These are phyloP conservation scores for Chalcosyrphus nemorum DNA, from an alignment of 2,888 invertebrate species.

Conservation along the genomic window DNA sequence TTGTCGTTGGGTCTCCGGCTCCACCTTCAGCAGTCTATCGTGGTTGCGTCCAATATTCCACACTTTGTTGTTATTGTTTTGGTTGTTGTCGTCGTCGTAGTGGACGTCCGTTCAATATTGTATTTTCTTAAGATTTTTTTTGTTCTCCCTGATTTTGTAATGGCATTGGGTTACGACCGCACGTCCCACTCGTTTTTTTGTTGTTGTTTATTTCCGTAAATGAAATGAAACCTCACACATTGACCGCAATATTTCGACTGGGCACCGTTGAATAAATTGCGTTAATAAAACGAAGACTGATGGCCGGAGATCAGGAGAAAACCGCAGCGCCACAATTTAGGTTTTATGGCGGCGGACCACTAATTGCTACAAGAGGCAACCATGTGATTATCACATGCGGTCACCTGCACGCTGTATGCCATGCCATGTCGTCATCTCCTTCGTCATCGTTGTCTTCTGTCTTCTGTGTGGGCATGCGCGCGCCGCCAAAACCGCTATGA, in stretches of 20 bases:
- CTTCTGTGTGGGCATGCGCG: constrained; percentile 67
- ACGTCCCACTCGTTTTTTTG: constrained; percentile 69
- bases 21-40: constrained; percentile 1
- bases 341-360: constrained; percentile 71
- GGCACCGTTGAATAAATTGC: constrained; percentile 71
- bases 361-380: constrained; percentile 73
- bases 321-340: constrained; percentile 73
- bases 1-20: constrained; percentile 32
- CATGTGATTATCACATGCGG: constrained; percentile 73
- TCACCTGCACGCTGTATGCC: constrained; percentile 56
- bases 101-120: constrained; percentile 26
- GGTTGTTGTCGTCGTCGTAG: too few relatives aligned
- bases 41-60: constrained; percentile 46
- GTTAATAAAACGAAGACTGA: constrained; percentile 73
- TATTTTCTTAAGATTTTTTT: constrained; percentile 6
- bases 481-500: constrained; percentile 69
- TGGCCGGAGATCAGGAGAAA: constrained; percentile 70
- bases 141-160: constrained; percentile 45
- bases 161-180: constrained; percentile 70
- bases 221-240: constrained; percentile 72
- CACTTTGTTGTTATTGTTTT: background rate
- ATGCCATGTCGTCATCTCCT: constrained; percentile 55
- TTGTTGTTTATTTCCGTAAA: constrained; percentile 72
- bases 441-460: constrained; percentile 59
- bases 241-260: constrained; percentile 72